A percentile compares a stretch with the other conserved stretches of the same genome.
Evolutionary conservation across 2,888 invertebrate genomes (phyloP).

Genomic region (Heliconius ismenius): DNA sequence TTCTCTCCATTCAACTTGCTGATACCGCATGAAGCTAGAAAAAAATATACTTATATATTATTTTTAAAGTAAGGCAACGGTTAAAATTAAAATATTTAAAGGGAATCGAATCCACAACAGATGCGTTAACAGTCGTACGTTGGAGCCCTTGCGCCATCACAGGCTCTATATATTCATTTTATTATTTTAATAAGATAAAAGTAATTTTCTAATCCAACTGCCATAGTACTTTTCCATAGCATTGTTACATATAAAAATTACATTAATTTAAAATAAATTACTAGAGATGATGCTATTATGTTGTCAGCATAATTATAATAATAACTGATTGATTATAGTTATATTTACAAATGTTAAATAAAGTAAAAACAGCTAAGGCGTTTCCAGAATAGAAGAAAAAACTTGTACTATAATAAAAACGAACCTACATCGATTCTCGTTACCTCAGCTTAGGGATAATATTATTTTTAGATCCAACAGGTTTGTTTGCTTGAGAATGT

Average conservation of each 20-base stretch:
- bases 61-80: too few species aligned
- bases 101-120: too few species aligned
- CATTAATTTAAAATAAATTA: constrained; percentile 21
- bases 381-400: constrained; percentile 4
- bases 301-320: constrained; percentile 7
- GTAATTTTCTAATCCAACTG: background rate
- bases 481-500: background rate
- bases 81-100: too few species aligned
- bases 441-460: constrained; percentile 9
- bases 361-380: background rate
- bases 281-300: background rate
- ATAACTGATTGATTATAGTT: constrained; percentile 13
- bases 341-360: background rate
- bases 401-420: background rate
- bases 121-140: too few species aligned
- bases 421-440: background rate
- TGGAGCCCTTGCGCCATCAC: background rate
- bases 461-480: constrained; percentile 21
- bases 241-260: background rate
- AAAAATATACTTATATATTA: background rate
- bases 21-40: background rate
- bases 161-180: background rate
- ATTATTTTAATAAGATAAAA: constrained; percentile 1
- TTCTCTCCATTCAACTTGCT: background rate
- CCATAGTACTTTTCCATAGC: constrained; percentile 34